Conservation (phyloP, 2,888 invertebrate species). For the Tinea semifulvella region DNA sequence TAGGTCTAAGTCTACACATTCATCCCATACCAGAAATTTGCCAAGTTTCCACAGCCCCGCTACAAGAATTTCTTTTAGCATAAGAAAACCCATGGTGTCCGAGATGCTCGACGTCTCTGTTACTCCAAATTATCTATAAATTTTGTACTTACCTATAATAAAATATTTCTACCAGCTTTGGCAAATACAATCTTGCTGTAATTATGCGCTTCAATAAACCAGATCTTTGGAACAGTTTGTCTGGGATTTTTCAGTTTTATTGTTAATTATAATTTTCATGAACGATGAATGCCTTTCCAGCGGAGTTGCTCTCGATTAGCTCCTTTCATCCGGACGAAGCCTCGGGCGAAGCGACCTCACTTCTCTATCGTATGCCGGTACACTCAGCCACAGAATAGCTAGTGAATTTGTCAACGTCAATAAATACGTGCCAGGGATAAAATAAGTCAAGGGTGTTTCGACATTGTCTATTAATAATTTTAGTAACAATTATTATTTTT, state of each 20-base stretch:
- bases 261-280: constrained; percentile 11
- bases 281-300: constrained; percentile 7
- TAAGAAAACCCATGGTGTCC: too few relatives aligned
- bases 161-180: not conserved
- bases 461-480: too few relatives aligned
- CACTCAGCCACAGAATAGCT: constrained; percentile 7
- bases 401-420: constrained; percentile 9
- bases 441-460: too few relatives aligned
- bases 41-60: too few relatives aligned
- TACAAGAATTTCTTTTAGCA: too few relatives aligned
- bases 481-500: too few relatives aligned
- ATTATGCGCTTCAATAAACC: constrained; percentile 8
- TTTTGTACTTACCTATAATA: too few relatives aligned
- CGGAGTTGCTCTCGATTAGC: constrained; percentile 29
- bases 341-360: constrained; percentile 5
- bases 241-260: constrained; percentile 7
- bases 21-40: too few relatives aligned
- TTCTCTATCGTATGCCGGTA: not conserved
- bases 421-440: constrained; percentile 9
- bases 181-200: constrained; percentile 11
- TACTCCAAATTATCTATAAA: too few relatives aligned
- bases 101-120: too few relatives aligned
- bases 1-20: too few relatives aligned
- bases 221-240: not conserved
- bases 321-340: constrained; percentile 26